Conservation (phyloP, 1,140 invertebrate species). For the Drosophila nannoptera region DNA sequence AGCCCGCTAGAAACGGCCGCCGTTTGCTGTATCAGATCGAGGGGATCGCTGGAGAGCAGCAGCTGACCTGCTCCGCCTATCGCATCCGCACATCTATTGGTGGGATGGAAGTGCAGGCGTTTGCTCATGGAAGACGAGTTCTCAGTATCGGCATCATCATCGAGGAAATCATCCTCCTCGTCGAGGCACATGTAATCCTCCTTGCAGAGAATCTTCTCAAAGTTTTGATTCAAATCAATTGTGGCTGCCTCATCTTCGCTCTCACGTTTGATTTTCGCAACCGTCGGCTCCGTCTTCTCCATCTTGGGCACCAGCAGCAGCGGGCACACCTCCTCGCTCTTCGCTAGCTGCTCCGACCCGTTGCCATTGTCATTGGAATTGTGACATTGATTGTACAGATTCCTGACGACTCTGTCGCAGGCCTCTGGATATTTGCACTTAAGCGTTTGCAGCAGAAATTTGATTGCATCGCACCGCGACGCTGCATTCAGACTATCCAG, state of each 20-base stretch:
- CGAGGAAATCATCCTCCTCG: constrained; percentile 68
- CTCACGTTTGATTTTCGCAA: constrained; percentile 61
- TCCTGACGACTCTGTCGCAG: constrained; percentile 75
- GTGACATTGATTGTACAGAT: constrained; percentile 57
- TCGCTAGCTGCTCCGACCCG: constrained; percentile 55
- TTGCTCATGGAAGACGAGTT: constrained; percentile 68
- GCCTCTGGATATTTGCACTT: constrained; percentile 76
- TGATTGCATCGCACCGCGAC: constrained; percentile 75
- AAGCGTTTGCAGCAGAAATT: constrained; percentile 71
- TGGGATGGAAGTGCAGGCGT: constrained; percentile 41
- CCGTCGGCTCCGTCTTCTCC: constrained; percentile 41
- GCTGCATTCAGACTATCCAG: constrained; percentile 66
- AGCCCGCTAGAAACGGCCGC: constrained; percentile 36
- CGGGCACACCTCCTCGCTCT: constrained; percentile 52
- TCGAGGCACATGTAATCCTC: constrained; percentile 76
- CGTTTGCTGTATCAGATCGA: constrained; percentile 63
- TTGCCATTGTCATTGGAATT: constrained; percentile 59
- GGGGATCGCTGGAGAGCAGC: constrained; percentile 50
- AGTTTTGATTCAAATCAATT: constrained; percentile 78
- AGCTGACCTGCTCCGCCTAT: constrained; percentile 3
- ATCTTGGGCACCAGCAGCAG: constrained; percentile 56
- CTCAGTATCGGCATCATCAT: constrained; percentile 61
- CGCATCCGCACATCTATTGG: constrained; percentile 36
- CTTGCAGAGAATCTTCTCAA: constrained; percentile 78
- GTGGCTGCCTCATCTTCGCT: constrained; percentile 49